phyloP scores from a whole-genome alignment of 2,888 invertebrate genomes.

The Drosophila yooni region DNA sequence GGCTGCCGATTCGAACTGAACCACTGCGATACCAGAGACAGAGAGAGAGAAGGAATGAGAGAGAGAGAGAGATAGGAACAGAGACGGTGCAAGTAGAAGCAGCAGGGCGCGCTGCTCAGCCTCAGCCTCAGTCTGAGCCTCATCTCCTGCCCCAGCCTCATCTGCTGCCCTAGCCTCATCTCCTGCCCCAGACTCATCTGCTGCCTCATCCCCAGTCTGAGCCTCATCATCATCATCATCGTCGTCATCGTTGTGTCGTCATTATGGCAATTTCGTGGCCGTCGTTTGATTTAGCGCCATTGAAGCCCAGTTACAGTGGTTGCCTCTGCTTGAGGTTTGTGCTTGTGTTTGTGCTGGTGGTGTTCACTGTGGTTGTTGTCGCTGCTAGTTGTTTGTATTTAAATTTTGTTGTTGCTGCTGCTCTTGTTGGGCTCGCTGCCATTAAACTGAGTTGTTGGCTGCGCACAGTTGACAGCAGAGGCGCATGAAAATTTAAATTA shows the following conservation, averaged over 20 bases:
- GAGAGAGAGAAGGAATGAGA: background rate
- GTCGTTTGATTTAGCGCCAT: slow-evolving; percentile 79
- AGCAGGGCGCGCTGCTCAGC: slow-evolving; percentile 14
- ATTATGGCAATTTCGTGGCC: slow-evolving; percentile 82
- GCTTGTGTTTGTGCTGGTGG: background rate
- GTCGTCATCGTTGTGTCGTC: slow-evolving; percentile 63
- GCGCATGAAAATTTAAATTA: slow-evolving; percentile 76
- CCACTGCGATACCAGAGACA: background rate
- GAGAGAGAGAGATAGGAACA: background rate
- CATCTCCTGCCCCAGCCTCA: background rate
- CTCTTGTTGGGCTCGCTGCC: slow-evolving; percentile 50
- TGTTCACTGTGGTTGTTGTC: slow-evolving; percentile 10
- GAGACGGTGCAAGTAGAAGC: background rate
- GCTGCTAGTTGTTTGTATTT: slow-evolving; percentile 69
- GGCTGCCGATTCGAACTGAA: slow-evolving; percentile 32
- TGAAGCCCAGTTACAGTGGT: slow-evolving; percentile 23
- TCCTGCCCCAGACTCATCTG: slow-evolving; percentile 9
- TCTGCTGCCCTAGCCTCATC: background rate
- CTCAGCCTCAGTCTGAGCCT: slow-evolving; percentile 1
- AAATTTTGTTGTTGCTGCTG: slow-evolving; percentile 54
- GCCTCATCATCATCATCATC: slow-evolving; percentile 20
- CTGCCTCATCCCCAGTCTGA: slow-evolving; percentile 3
- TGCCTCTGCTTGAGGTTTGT: background rate
- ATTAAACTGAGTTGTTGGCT: slow-evolving; percentile 76
- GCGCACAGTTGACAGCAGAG: slow-evolving; percentile 73